Evolutionary conservation across 2,797 vertebrate genomes (phyloP), one percentile per base, ranked within the genome.

Genomic region (Hephaestus fuliginosus): DNA sequence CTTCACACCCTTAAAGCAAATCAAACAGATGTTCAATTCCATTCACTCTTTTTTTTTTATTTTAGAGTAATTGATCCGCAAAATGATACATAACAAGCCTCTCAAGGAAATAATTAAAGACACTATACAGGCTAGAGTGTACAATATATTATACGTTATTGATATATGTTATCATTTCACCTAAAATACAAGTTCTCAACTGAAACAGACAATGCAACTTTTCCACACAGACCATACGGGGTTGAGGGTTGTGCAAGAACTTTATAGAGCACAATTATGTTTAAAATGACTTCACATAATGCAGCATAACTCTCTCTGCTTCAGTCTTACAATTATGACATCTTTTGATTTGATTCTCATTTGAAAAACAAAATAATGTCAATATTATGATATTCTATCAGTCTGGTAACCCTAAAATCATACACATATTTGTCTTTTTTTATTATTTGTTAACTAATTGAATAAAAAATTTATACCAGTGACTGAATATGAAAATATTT

Each of bases 41-140:
- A 46, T 48, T 69, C 30, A 68, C 7, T 63, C 17, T n/a, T 49
- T 49, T 25, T 25, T 25, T 25, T 74, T 80, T 12, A 62, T 74
- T 64, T 61, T 20, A 52, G 14, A 70, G 61, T 53, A 20, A 58
- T 65, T 46, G 60, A 33, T 69, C 15, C 1, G 52, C 15, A 76
- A 53, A 81, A 55, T 53, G 12, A 74, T 62, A 57, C 52, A 80
- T 57, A 64, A 25, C 60, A 80, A 74, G 70, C 22, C 6, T 70
- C 53, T 60, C 36, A 36, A 58, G 46, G 72, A 39, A 56, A 69
- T 74, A 70, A 44, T 65, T 60, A 58, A 69, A 64, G 60, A 81
- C 60, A 75, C 66, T 80, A 74, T 60, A 70, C 52, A 75, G 58
- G 43, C 51, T 48, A 2, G 36, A 2, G 4, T 14, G 25, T 51